Evolutionary conservation across 1,140 invertebrate species (phyloP), one percentile per base, ranked within the genome.

Genomic region (Melitaea cinxia): DNA sequence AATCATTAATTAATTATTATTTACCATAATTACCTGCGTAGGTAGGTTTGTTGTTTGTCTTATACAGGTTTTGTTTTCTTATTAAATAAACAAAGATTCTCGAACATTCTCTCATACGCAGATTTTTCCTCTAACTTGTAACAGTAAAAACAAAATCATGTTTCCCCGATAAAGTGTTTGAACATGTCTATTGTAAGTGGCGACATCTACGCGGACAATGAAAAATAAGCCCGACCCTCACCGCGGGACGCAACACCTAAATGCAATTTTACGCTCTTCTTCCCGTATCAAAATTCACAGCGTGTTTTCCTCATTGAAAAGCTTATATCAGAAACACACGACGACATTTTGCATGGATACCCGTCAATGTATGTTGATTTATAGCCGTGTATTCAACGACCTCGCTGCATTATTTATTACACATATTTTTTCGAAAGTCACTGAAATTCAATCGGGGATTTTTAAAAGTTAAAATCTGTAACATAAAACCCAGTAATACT

Each of bases 241-340:
- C 58, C 0, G 9, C 47, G 47, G 58, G 49, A n/a, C 23, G 58
- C 33, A 52, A 61, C 58, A 61, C 58, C 49, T 52, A 47, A 61
- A 53, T 39, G 58, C 47, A 65, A 65, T 65, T 65, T 30, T 52
- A 65, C 39, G 39, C 55, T 45, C 52, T 50, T 63, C 53, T 53
- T 35, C 45, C 70, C 63, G 74, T 68, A 83, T 85, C 78, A 82
- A 80, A 80, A 83, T 82, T 82, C 81, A 77, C 74, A 77, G 80
- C 80, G 66, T 78, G 81, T 71, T 77, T 76, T 59, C 65, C 70
- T 68, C 66, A 71, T 73, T 69, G 68, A 75, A 73, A 69, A 45
- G 65, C 42, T 47, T 59, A 59, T 52, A 68, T 68, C 14, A 24
- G 57, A 56, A 65, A 75, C n/a, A 64, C 37, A 15, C 35, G 17